Evolutionary conservation across 92 coral and sea anemone genomes (phyloP).

Genomic region (Nematostella vectensis): DNA sequence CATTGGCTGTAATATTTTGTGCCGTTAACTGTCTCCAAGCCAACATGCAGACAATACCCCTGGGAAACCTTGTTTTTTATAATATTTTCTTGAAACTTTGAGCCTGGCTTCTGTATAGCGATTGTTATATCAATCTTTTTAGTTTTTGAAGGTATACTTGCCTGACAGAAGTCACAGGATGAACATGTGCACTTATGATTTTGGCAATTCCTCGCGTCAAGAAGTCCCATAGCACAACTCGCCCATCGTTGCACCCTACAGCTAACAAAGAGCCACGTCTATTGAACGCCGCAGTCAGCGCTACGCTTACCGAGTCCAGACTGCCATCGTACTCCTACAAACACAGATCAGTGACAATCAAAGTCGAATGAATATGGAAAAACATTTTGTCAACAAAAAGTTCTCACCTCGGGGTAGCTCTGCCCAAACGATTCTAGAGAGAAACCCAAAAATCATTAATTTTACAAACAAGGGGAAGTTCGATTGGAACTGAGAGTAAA

Average conservation of each 20-base stretch:
- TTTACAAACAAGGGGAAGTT: neutral
- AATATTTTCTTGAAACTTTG: too few relatives aligned
- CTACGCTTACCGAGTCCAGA: conserved; percentile 95
- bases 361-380: neutral
- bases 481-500: neutral
- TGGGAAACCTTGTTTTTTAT: too few relatives aligned
- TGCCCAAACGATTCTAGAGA: conserved; percentile 94
- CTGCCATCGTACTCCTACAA: conserved; percentile 92
- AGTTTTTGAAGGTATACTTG: too few relatives aligned
- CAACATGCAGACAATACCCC: too few relatives aligned
- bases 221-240: conserved; percentile 97
- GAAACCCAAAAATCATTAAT: neutral
- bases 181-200: conserved; percentile 96
- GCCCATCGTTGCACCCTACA: conserved; percentile 98
- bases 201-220: conserved; percentile 95
- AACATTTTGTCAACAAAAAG: neutral
- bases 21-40: too few relatives aligned
- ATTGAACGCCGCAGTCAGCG: conserved; percentile 89
- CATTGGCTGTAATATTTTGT: too few relatives aligned
- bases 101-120: too few relatives aligned
- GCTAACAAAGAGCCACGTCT: conserved; percentile 92
- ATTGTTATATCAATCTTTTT: too few relatives aligned
- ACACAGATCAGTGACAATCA: neutral
- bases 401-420: conserved; percentile 94
- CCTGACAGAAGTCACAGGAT: conserved; percentile 96